Evolutionary conservation across 2,113 vertebrate species (phyloP).

Genomic region (Rostratula benghalensis): DNA sequence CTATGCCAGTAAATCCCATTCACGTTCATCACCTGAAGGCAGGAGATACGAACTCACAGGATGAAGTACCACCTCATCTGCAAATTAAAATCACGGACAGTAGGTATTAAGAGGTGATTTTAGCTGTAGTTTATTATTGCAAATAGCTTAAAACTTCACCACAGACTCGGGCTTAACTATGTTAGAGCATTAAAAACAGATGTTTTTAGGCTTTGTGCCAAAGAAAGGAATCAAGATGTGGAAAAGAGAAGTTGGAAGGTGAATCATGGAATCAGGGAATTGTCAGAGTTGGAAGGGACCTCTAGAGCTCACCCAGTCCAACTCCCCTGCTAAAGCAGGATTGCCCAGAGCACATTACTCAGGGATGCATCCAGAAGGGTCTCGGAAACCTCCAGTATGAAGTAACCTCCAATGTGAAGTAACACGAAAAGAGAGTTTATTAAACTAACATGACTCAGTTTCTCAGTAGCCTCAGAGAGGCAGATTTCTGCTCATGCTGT

Average conservation of each 20-base stretch:
- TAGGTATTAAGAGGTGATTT: not conserved
- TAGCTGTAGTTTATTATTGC: not conserved
- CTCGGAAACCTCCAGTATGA: no score
- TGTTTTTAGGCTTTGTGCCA: not conserved
- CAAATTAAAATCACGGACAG: not conserved
- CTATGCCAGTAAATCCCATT: not conserved
- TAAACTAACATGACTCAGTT: not conserved
- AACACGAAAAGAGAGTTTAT: not conserved
- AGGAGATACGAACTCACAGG: not conserved
- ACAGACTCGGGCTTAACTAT: not conserved
- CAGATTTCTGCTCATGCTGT: not conserved
- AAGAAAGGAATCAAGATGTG: not conserved
- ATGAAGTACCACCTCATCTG: not conserved
- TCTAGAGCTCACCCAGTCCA: no score
- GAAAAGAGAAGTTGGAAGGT: not conserved
- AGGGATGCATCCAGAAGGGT: no score
- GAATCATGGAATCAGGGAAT: no score
- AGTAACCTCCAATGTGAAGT: not conserved
- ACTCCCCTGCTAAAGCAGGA: no score
- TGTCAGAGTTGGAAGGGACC: no score
- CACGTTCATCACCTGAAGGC: not conserved
- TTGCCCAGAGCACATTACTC: no score
- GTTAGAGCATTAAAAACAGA: not conserved
- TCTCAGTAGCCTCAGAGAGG: not conserved
- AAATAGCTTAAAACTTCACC: not conserved